Conservation (phyloP, 2,113 vertebrate species). For the Hyaena hyaena region DNA sequence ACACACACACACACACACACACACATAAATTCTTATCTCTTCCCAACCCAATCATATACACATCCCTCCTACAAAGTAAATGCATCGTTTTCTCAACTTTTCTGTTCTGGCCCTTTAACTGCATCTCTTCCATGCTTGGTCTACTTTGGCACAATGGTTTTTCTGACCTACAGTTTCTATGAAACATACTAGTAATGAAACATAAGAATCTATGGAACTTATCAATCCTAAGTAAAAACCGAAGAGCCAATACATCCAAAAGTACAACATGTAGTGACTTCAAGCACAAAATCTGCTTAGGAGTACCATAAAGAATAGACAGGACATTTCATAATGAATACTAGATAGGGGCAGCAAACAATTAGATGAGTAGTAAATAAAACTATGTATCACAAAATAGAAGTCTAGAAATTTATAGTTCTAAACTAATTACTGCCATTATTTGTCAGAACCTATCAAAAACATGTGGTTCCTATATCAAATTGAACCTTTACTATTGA, state of each 20-base stretch:
- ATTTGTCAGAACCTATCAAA: slow-evolving; percentile 7
- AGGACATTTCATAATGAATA: neutral
- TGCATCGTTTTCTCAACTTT: slow-evolving; percentile 26
- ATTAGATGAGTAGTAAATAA: neutral
- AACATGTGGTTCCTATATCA: neutral
- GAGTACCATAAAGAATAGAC: neutral
- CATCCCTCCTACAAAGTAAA: neutral
- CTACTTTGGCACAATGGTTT: neutral
- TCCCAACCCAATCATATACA: neutral
- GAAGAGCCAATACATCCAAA: neutral
- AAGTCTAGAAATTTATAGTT: neutral
- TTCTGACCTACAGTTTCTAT: neutral
- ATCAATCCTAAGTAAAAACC: neutral
- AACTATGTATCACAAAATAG: neutral
- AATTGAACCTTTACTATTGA: neutral
- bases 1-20: too few species aligned
- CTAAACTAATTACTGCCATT: neutral
- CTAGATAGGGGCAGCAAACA: neutral
- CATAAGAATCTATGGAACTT: neutral
- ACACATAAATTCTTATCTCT: neutral
- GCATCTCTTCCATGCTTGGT: neutral
- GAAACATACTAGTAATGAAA: slow-evolving; percentile 40
- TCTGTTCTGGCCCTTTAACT: neutral
- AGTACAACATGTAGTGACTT: slow-evolving; percentile 14
- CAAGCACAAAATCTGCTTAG: slow-evolving; percentile 4